Evolutionary conservation across 2,113 vertebrate species (phyloP), one percentile per base, ranked within the genome.

Genomic region (Channa maculata): DNA sequence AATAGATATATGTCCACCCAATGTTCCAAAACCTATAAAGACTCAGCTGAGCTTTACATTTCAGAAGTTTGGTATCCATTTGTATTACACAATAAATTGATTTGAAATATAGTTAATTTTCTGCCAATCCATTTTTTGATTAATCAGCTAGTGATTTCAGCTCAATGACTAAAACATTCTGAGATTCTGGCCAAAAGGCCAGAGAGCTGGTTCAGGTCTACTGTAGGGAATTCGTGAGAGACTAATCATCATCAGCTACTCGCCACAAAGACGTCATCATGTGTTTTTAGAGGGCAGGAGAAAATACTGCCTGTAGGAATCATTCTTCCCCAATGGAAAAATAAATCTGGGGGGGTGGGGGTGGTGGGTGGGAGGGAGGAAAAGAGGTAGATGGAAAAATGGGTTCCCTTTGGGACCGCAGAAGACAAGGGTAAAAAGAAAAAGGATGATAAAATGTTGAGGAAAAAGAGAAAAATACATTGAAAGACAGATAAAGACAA

Each of bases 231-330:
- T 61, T 69, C 49, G 24, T 14, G 12, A 43, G 38, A 80, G 73
- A 84, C 68, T 58, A 62, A 84, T 77, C 33, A 10, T 66, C 33
- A 45, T 54, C n/a, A 67, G 73, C 62, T 65, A 53, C 64, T 71
- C 14, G 45, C 86, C 80, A 72, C 85, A 82, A 84, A 86, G 71
- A 89, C 65, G 60, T 90, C 81, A 85, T 37, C 51, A 60, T 69
- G 67, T 77, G 70, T 80, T 75, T 68, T 79, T 59, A 66, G 65
- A 73, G 46, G 63, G 66, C 73, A 65, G 61, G 77, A 82, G 71
- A 49, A 86, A 88, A 84, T 45, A 83, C 61, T 50, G 50, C 62
- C 45, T 45, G 14, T 11, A 37, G 49, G 62, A 64, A 44, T 78
- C 54, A 75, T 71, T 69, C 58, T 59, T 50, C 62, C 44, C 50